Base-by-base conservation (phyloP, 2,888 invertebrate species). In the Ptychoptera albimana region DNA sequence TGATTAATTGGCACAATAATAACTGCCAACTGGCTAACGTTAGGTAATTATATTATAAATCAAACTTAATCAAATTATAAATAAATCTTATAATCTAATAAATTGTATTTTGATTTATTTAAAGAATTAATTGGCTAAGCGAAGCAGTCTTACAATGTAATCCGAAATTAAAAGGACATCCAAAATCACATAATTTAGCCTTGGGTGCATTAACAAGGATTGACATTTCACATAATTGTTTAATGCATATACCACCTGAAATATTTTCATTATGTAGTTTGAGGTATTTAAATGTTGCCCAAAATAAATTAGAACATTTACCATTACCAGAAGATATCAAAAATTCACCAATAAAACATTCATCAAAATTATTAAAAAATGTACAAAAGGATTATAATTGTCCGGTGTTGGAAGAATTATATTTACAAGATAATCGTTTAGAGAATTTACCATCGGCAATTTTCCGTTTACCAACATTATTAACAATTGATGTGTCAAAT, bases 181-280 rank as follows among this genome's bases (percentile, higher is more conserved):
- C 78, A 5, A 66, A 73, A 49, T 71, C 74, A 51, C 72, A 71
- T 50, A 74, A 78, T 46, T 73, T 82, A 6, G 79, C 87, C 0
- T 67, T 93, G n/a, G 83, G 82, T 56, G 92, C 94, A 0, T 81
- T 98, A 46, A 98, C 97, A 0, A 73, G 94, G 35, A 69, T 97
- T 23, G 97, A 98, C 63, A 73, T 97, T 37, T 92, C 94, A 8
- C 81, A 82, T 59, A 98, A 97, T 65, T 78, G 80, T 46, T 71
- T 98, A 42, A 73, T 77, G 0, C 69, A 74, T 23, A 63, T 97
- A 52, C 97, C 97, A 0, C 65, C 78, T 1, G 79, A 81, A 45
- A 69, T 97, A 40, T 92, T 96, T 61, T 77, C 82, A 48, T 68
- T 94, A 55, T 75, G 79, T 48, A 91, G 91, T 55, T 66, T 93